These are phyloP conservation scores for Drosophila ustulata DNA, from an alignment of 2,888 invertebrate genomes.

Conservation along the genomic window DNA sequence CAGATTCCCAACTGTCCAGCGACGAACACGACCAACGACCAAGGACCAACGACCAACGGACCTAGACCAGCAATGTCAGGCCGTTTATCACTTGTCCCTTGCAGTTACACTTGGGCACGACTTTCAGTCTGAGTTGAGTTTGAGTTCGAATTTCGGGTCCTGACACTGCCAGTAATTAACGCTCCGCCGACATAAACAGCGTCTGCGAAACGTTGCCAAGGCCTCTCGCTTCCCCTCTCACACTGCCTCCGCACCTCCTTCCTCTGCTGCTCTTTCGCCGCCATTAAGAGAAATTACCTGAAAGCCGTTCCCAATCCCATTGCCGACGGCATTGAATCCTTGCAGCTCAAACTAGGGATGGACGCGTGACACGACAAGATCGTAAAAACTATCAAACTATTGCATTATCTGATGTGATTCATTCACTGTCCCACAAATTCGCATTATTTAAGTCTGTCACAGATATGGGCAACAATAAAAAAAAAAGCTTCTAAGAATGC, in stretches of 20 bases:
- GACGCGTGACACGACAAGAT: background rate
- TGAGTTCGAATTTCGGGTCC: background rate
- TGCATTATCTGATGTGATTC: too few relatives aligned
- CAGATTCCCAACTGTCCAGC: slow-evolving; percentile 25
- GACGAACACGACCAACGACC: background rate
- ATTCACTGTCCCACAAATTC: too few relatives aligned
- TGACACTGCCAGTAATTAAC: slow-evolving; percentile 60
- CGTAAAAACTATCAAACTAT: background rate
- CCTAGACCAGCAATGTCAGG: slow-evolving; percentile 2
- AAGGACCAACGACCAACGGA: slow-evolving; percentile 1
- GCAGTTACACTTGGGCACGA: slow-evolving; percentile 13
- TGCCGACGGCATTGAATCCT: slow-evolving; percentile 21
- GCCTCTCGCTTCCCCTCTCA: background rate
- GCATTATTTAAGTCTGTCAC: background rate
- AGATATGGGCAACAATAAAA: too few relatives aligned
- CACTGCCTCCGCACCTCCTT: background rate
- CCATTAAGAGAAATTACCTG: slow-evolving; percentile 64
- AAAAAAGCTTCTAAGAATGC: too few relatives aligned
- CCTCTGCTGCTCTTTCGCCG: background rate
- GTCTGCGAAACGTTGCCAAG: slow-evolving; percentile 25
- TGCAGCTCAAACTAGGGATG: slow-evolving; percentile 10
- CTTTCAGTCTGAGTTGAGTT: background rate
- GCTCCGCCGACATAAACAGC: slow-evolving; percentile 47
- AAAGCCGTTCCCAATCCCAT: slow-evolving; percentile 42
- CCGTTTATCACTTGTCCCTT: slow-evolving; percentile 50